Conservation (phyloP, 2,888 invertebrate species). For the Drosophila tripunctata region DNA sequence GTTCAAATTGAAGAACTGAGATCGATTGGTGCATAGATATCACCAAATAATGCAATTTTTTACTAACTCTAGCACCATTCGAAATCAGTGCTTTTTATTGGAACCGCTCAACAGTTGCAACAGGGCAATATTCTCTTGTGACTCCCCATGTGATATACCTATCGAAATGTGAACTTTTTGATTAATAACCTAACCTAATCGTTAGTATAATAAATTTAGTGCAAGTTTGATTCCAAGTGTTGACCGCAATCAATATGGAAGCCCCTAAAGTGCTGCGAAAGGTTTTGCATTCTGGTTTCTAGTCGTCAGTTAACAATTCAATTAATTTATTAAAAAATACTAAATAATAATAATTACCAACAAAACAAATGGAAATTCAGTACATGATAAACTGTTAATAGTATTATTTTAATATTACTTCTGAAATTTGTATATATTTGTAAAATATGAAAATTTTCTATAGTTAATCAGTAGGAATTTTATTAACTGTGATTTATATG, state of each 20-base stretch:
- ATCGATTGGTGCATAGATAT: slow-evolving; percentile 83
- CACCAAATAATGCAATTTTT: slow-evolving; percentile 17
- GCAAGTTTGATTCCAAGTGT: slow-evolving; percentile 10
- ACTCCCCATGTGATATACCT: slow-evolving; percentile 3
- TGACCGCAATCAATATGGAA: slow-evolving; percentile 27
- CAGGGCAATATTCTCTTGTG: neutral
- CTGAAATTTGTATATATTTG: too few relatives aligned
- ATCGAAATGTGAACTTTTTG: neutral
- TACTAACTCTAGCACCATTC: slow-evolving; percentile 82
- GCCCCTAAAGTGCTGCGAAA: slow-evolving; percentile 43
- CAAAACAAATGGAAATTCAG: too few relatives aligned
- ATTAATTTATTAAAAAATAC: too few relatives aligned
- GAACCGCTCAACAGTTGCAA: slow-evolving; percentile 59
- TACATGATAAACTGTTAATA: too few relatives aligned
- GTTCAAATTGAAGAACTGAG: slow-evolving; percentile 82
- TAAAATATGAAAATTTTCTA: too few relatives aligned
- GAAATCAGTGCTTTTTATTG: slow-evolving; percentile 83
- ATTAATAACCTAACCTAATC: neutral
- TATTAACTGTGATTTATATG: too few relatives aligned
- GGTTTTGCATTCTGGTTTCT: slow-evolving; percentile 17
- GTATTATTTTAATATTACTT: too few relatives aligned
- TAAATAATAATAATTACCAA: too few relatives aligned
- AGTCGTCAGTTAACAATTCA: neutral
- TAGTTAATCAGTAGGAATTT: too few relatives aligned
- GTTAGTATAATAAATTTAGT: neutral